Evolutionary conservation across 2,888 invertebrate genomes (phyloP).

Genomic region (Cepaea hortensis): DNA sequence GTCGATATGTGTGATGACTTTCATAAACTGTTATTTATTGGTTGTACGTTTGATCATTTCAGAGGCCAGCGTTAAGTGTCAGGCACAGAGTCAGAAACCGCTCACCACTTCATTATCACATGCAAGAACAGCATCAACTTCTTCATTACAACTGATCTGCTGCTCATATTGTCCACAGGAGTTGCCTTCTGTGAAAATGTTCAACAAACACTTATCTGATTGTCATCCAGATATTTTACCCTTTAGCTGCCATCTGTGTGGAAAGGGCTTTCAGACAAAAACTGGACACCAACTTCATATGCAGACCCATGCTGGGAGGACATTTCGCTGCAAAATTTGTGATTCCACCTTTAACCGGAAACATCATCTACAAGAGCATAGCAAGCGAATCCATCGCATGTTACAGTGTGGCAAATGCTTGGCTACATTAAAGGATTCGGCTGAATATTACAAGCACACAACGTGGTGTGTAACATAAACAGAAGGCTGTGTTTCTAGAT

Average conservation of each 20-base stretch:
- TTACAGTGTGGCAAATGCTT: constrained; percentile 30
- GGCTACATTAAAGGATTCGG: not conserved
- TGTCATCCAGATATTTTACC: constrained; percentile 36
- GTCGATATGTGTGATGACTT: not conserved
- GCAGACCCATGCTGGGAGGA: constrained; percentile 30
- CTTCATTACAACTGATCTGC: constrained; percentile 1
- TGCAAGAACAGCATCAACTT: not conserved
- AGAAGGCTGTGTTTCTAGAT: constrained; percentile 1
- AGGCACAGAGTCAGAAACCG: not conserved
- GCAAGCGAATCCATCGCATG: constrained; percentile 20
- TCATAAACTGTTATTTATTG: not conserved
- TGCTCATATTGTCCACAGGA: constrained; percentile 23
- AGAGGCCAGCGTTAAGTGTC: not conserved
- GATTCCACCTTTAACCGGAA: constrained; percentile 39
- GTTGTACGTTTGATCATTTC: constrained; percentile 19
- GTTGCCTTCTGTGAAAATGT: constrained; percentile 19
- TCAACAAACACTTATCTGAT: constrained; percentile 26
- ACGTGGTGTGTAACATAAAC: not conserved
- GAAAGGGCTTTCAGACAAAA: constrained; percentile 40
- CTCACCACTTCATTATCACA: not conserved
- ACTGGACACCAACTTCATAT: constrained; percentile 32
- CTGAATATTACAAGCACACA: constrained; percentile 24
- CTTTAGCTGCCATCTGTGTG: constrained; percentile 24
- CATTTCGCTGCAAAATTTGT: constrained; percentile 31
- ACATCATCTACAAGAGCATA: constrained; percentile 43